phyloP scores from a whole-genome alignment of 2,888 invertebrate species.

The Parapristionchus giblindavisi region DNA sequence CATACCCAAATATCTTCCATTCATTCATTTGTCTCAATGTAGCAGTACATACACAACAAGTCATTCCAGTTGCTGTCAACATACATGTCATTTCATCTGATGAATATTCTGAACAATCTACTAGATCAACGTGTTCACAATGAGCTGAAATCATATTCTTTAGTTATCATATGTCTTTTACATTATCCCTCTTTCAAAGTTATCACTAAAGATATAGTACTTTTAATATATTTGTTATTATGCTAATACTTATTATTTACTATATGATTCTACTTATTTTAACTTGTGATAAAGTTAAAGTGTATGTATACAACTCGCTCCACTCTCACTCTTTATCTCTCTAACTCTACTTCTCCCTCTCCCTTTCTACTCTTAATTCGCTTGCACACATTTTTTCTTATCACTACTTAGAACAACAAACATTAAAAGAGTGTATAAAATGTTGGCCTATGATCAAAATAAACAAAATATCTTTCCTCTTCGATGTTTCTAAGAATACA shows the following conservation, averaged over 20 bases:
- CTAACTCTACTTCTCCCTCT: no score
- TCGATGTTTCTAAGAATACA: no score
- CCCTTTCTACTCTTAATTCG: no score
- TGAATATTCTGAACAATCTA: conserved; percentile 66
- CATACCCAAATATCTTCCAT: conserved; percentile 34
- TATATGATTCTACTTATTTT: no score
- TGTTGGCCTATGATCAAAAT: not conserved
- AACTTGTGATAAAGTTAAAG: no score
- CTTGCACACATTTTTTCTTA: no score
- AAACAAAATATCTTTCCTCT: not conserved
- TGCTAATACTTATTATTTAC: no score
- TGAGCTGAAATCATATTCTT: conserved; percentile 51
- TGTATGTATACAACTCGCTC: no score
- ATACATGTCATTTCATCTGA: conserved; percentile 67
- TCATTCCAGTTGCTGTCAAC: conserved; percentile 69
- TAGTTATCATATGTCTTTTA: not conserved
- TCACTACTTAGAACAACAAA: no score
- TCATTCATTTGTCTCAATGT: conserved; percentile 44
- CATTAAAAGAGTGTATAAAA: no score
- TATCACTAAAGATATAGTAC: not conserved
- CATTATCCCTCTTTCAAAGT: not conserved
- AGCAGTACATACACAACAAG: conserved; percentile 66
- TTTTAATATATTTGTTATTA: no score
- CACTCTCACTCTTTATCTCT: no score
- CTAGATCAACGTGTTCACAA: conserved; percentile 67